A percentile compares a stretch with the other conserved stretches of the same genome.
Conservation (phyloP, 2,888 invertebrate species). For the Calliscelio sp. region DNA sequence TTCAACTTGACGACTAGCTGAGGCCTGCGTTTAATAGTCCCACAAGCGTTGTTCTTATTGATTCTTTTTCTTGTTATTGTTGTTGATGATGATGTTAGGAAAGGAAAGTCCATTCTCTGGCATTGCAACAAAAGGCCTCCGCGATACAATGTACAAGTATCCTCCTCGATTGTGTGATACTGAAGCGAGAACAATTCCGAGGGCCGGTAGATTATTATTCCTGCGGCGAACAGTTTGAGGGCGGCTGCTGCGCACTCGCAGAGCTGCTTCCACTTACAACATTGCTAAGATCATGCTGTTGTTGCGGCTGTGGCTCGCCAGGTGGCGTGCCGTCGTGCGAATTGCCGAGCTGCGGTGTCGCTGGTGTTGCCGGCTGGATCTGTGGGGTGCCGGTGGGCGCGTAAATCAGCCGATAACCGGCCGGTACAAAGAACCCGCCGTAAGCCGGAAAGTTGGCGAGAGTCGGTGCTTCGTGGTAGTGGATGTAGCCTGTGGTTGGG, state of each 20-base stretch:
- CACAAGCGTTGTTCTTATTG: slow-evolving; percentile 73
- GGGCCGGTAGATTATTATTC: not conserved
- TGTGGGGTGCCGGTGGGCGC: slow-evolving; percentile 82
- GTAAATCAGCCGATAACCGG: slow-evolving; percentile 83
- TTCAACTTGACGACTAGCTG: slow-evolving; percentile 84
- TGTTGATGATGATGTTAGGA: not conserved
- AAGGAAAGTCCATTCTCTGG: slow-evolving; percentile 9
- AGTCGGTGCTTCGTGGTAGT: slow-evolving; percentile 79
- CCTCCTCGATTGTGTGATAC: not conserved
- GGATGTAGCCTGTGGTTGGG: slow-evolving; percentile 60
- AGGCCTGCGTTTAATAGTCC: slow-evolving; percentile 81
- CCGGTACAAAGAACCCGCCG: slow-evolving; percentile 84
- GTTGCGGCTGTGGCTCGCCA: slow-evolving; percentile 74
- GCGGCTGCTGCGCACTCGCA: too few relatives aligned
- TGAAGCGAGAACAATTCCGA: not conserved
- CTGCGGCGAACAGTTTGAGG: not conserved
- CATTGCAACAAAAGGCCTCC: slow-evolving; percentile 21
- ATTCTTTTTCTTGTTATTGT: too few relatives aligned
- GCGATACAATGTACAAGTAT: not conserved
- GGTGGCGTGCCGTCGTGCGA: slow-evolving; percentile 84
- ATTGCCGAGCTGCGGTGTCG: slow-evolving; percentile 82
- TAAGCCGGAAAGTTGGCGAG: slow-evolving; percentile 82
- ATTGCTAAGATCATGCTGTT: not conserved
- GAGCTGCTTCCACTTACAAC: not conserved
- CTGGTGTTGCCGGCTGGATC: slow-evolving; percentile 84